Base-by-base conservation (phyloP, 2,113 vertebrate genomes). In the Planiliza haematocheilus region DNA sequence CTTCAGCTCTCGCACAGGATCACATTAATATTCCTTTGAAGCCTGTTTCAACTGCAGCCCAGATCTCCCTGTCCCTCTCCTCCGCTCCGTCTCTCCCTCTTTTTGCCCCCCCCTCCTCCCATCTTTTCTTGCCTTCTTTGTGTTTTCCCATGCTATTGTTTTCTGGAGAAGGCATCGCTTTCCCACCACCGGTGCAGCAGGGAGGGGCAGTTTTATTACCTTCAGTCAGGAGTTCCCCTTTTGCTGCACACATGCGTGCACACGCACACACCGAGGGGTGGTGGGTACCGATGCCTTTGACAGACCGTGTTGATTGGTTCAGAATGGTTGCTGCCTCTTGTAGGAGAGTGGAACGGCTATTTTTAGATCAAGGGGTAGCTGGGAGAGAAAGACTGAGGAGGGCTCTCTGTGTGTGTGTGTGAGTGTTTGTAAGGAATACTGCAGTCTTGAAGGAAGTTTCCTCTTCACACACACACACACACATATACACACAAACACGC, bases 341-440 rank as follows among this genome's bases (percentile, higher is more conserved):
- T 89, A 89, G 90, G 90, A 91, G 89, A 92, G 90, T 81, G 88
- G 86, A 88, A 77, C 63, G 80, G 86, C 90, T 93, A 93, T 93
- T 93, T 93, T 91, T 93, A 93, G 92, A 90, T 92, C 89, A 93
- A 90, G 90, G 91, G 91, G 91, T 88, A 92, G 90, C 89, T 87
- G 84, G 81, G 90, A 91, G 91, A 92, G 89, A 89, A 86, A 91
- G 85, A 89, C 84, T 89, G 88, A 91, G 85, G 76, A 88, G 76
- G 79, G 71, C 52, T 84, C 14, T 51, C 51, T 61, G 74, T 66
- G 79, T 58, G 60, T 16, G 80, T 41, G 67, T 38, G 79, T 62
- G 74, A 42, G 58, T 56, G 73, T 59, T 77, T 58, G 85, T 84
- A 83, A 86, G 81, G 85, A 87, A 88, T 79, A 88, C 90, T 90